Evolutionary conservation across 2,888 invertebrate species (phyloP), one percentile per base, ranked within the genome.

Genomic region (Branchellion lobata): DNA sequence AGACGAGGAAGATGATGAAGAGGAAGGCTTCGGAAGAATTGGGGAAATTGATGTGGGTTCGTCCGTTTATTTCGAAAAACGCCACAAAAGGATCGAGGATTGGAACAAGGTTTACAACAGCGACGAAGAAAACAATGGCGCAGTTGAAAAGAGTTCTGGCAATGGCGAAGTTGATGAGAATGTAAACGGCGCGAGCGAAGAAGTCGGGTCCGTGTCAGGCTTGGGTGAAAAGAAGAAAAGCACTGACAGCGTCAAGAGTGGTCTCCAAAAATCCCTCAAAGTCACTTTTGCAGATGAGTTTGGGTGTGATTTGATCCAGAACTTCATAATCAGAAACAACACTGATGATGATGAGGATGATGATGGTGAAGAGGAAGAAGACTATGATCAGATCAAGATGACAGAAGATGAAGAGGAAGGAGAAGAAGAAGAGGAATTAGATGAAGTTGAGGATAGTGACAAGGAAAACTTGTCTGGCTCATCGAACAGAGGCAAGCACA

Each of bases 311-410:
- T n/a, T 57, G 21, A 57, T n/a, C 21, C 14, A 57, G 21, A 57
- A 57, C 24, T 57, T 57, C 61, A 57, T 57, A 8, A 57, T 57
- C n/a, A 57, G 21, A n/a, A 57, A n/a, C 21, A 24, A 3, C 24
- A 24, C 61, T 57, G 61, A 57, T n/a, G 61, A 57, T 57, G 61
- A 57, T 18, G 21, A 24, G 24, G 61, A 3, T 57, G 61, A 18
- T n/a, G n/a, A 57, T 57, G 21, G n/a, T 57, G 61, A 57, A 57
- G 61, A 57, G 61, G 61, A 57, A 57, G 61, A 57, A 57, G 61
- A 57, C 3, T 5, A 57, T n/a, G 21, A 8, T 57, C 11, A 57
- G 61, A n/a, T 24, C 5, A 14, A 5, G 5, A 14, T n/a, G 5
- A 14, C n/a, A 18, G 61, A n/a, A 24, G 61, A 57, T 3, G 21